Evolutionary conservation across 2,888 invertebrate genomes (phyloP).

Genomic region (Zygothrica quintamaculata): DNA sequence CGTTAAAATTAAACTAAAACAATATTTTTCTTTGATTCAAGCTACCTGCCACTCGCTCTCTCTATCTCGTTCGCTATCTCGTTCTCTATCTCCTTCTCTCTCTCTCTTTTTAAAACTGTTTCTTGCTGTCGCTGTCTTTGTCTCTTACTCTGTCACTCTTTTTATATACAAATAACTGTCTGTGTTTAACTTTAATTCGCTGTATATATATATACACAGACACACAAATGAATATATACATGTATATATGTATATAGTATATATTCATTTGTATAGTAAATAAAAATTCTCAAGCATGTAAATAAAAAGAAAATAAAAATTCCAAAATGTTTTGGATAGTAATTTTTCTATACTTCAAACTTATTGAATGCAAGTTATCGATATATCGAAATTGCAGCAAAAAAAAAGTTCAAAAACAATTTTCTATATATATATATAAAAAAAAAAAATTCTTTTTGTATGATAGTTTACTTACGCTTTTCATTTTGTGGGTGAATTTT

Average conservation of each 20-base stretch:
- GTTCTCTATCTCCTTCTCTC: slow-evolving; percentile 17
- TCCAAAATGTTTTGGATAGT: no score
- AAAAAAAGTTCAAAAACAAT: no score
- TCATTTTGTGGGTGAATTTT: no score
- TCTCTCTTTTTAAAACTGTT: slow-evolving; percentile 3
- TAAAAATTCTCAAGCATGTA: slow-evolving; percentile 30
- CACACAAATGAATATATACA: no score
- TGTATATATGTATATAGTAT: slow-evolving; percentile 8
- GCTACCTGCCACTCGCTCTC: no score
- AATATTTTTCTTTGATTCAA: slow-evolving; percentile 4
- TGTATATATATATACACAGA: slow-evolving; percentile 17
- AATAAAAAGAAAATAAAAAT: slow-evolving; percentile 1
- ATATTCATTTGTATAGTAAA: slow-evolving; percentile 48
- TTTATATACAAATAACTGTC: slow-evolving; percentile 28
- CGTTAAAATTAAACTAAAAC: slow-evolving; percentile 22
- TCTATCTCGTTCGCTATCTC: slow-evolving; percentile 2
- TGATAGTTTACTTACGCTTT: no score
- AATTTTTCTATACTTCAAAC: no score
- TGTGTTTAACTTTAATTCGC: slow-evolving; percentile 41
- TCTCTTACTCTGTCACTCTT: slow-evolving; percentile 12
- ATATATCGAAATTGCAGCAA: no score
- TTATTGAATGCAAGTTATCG: no score
- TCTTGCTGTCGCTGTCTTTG: slow-evolving; percentile 1
- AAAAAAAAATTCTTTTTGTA: no score
- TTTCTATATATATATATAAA: no score